Percentiles rank a stretch among this genome's conserved stretches.
phyloP scores from a whole-genome alignment of 2,888 invertebrate species.

The Aleiodes alternator region DNA sequence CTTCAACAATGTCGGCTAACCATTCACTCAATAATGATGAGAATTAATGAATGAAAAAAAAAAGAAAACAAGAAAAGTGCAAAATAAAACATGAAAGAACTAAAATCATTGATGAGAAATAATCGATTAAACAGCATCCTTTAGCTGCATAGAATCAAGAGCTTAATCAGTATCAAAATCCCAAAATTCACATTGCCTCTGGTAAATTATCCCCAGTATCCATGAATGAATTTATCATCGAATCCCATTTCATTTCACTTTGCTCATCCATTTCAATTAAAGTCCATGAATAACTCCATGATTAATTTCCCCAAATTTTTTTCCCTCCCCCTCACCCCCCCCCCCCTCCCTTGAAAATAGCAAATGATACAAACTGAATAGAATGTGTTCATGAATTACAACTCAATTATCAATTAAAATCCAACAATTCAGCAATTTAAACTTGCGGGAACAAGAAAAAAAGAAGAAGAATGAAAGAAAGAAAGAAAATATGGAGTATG shows the following conservation, averaged over 20 bases:
- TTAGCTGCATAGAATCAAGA: background rate
- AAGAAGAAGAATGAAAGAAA: background rate
- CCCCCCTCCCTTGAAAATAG: no score
- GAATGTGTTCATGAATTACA: no score
- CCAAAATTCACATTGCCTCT: no score
- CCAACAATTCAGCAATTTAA: constrained; percentile 8
- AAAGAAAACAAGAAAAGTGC: background rate
- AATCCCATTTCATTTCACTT: no score
- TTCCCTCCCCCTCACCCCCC: no score
- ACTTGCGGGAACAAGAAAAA: no score
- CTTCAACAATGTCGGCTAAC: constrained; percentile 29
- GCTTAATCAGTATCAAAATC: background rate
- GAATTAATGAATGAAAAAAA: constrained; percentile 6
- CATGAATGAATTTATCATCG: no score
- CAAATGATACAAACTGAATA: no score
- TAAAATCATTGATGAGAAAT: background rate
- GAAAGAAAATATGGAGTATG: constrained; percentile 7
- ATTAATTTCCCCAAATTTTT: no score
- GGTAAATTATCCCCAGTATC: no score
- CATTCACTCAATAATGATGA: constrained; percentile 28
- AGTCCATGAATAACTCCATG: no score
- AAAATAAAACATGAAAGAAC: background rate
- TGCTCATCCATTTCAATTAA: no score
- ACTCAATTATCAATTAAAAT: constrained; percentile 11
- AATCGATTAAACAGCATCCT: constrained; percentile 16